Conservation (phyloP, 2,888 invertebrate species). For the Plebejus anna region DNA sequence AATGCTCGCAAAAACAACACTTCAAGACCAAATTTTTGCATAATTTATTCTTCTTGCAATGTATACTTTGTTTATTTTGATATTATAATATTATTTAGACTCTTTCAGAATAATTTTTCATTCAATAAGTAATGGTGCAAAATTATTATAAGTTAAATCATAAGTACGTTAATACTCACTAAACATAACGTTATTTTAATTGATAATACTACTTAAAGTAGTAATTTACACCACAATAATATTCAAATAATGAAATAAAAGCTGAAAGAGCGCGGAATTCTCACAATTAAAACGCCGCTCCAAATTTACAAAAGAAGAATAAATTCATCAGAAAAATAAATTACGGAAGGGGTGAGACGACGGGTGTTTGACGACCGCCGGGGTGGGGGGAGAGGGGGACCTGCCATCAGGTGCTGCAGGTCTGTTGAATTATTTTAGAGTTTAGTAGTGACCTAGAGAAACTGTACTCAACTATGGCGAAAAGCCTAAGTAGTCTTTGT, state of each 20-base stretch:
- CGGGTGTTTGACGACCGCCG: neutral
- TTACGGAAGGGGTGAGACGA: constrained; percentile 4
- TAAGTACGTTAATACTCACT: no score
- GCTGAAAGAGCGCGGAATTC: neutral
- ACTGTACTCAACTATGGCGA: neutral
- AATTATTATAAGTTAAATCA: no score
- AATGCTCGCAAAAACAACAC: constrained; percentile 6
- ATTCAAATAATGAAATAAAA: neutral
- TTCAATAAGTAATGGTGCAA: no score
- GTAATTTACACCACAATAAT: neutral
- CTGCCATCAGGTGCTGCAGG: neutral
- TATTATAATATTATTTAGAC: neutral
- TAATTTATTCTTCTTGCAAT: neutral
- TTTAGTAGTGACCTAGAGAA: neutral
- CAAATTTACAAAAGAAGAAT: constrained; percentile 13
- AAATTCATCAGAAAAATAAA: constrained; percentile 24
- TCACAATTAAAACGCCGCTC: constrained; percentile 10
- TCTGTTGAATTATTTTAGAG: neutral
- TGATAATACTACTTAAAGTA: neutral
- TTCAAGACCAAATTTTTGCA: neutral
- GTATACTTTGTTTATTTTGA: neutral
- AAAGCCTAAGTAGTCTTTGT: no score
- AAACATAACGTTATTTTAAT: no score
- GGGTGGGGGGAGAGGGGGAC: neutral
- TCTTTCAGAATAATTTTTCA: no score